phyloP scores from a whole-genome alignment of 2,113 vertebrate species.

The Brachyhypopomus occidentalis region DNA sequence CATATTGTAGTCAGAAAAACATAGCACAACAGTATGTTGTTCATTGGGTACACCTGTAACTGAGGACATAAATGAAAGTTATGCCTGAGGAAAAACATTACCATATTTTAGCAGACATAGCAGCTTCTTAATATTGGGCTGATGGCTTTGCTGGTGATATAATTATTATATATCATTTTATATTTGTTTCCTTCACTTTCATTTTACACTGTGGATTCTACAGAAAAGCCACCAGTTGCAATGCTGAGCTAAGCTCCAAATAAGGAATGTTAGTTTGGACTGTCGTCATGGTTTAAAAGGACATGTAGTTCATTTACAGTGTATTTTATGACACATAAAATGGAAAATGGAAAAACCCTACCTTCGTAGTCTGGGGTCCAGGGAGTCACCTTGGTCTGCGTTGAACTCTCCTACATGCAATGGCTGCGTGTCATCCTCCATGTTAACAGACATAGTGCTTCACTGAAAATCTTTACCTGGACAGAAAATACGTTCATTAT shows the following conservation, averaged over 20 bases:
- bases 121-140: too few species aligned
- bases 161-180: too few species aligned
- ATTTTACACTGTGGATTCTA: background rate
- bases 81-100: background rate
- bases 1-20: background rate
- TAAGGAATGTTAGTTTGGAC: too few species aligned
- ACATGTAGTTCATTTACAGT: background rate
- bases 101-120: too few species aligned
- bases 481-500: background rate
- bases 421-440: constrained; percentile 73
- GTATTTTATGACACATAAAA: background rate
- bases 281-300: too few species aligned
- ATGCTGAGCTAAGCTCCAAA: too few species aligned
- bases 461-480: constrained; percentile 45
- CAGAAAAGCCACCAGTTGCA: too few species aligned
- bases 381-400: constrained; percentile 60
- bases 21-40: background rate
- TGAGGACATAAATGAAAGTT: background rate
- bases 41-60: background rate
- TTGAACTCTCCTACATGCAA: constrained; percentile 63
- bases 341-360: constrained; percentile 54
- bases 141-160: too few species aligned
- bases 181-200: background rate
- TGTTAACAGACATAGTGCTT: constrained; percentile 44
- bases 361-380: constrained; percentile 73